Base-by-base conservation (phyloP, 2,797 vertebrate species). In the Coccyzus lansbergi region DNA sequence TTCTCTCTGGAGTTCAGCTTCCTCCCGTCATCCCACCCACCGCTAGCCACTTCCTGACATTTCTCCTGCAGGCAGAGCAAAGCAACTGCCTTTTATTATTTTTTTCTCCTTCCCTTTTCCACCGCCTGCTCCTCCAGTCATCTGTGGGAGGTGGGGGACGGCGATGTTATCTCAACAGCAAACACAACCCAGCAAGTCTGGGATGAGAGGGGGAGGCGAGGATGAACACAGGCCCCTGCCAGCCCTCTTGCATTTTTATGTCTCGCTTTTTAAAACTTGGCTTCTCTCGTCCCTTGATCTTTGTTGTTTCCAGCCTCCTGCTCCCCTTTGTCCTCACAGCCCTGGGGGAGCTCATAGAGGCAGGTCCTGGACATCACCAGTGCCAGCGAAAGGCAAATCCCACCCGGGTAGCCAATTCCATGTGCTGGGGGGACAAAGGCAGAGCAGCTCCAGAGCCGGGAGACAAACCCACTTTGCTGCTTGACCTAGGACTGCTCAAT, bases 191-290 rank as follows among this genome's bases (percentile, higher is more conserved):
- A 87, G 80, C 46, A 85, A 89, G 91, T 60, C 93, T 94, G 93
- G 86, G 92, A 91, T 20, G 58, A 81, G 78, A 91, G 89, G 91
- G 84, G 87, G 96, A 95, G 92, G 91, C 86, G 69, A 55, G 92
- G 84, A 93, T 87, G 93, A 93, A 97, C 97, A 96, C 93, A 97
- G 96, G 96, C 92, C 94, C 94, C 96, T 91, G 88, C 82, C 88
- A 93, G 91, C 86, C 53, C 93, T 95, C 60, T 90, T 59, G 53
- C 20, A 1, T 87, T 77, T 60, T 31, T 52, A 62, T 48, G 14
- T 77, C 93, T 79, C 0, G 38, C 69, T 87, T 79, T 88, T 89
- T 68, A 29, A 71, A 95, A 91, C 84, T 93, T 93, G 84, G 79
- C 76, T 72, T 87, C 63, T 86, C 65, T 91, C 53, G 90, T 74